Evolutionary conservation across 2,888 invertebrate species (phyloP).

Genomic region (Ceramica pisi): DNA sequence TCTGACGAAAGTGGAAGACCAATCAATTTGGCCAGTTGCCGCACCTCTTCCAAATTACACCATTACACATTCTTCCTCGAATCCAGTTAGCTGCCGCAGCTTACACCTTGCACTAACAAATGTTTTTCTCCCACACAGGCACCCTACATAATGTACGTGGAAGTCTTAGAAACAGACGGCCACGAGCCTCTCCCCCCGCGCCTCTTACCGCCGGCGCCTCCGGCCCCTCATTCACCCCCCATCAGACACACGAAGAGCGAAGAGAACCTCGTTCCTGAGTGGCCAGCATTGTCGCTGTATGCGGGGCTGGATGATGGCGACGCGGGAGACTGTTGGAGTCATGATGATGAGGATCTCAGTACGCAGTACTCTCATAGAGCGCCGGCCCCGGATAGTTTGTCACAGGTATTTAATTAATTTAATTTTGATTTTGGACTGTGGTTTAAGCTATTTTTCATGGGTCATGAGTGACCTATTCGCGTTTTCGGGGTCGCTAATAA

Average conservation of each 20-base stretch:
- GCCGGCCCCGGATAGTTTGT: conserved; percentile 91
- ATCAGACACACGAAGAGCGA: conserved; percentile 98
- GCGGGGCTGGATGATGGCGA: conserved; percentile 82
- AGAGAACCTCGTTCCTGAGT: conserved; percentile 94
- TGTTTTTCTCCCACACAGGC: conserved; percentile 88
- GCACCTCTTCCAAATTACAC: no score
- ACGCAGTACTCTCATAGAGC: conserved; percentile 80
- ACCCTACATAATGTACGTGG: conserved; percentile 99
- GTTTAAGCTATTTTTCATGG: no score
- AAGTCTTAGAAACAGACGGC: conserved; percentile 95
- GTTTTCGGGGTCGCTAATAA: no score
- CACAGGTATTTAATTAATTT: conserved; percentile 92
- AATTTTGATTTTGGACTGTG: background rate
- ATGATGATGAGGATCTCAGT: conserved; percentile 97
- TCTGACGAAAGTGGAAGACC: no score
- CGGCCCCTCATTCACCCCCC: conserved; percentile 92
- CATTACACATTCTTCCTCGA: no score
- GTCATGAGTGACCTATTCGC: no score
- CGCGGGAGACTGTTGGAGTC: conserved; percentile 96
- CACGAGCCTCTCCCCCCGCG: conserved; percentile 97
- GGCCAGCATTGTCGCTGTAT: conserved; percentile 88
- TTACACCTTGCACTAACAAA: background rate
- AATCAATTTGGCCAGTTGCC: no score
- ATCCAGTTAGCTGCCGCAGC: no score
- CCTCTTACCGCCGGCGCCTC: conserved; percentile 94